Conservation (phyloP, 1,140 invertebrate species). For the Protaetia brevitarsis region DNA sequence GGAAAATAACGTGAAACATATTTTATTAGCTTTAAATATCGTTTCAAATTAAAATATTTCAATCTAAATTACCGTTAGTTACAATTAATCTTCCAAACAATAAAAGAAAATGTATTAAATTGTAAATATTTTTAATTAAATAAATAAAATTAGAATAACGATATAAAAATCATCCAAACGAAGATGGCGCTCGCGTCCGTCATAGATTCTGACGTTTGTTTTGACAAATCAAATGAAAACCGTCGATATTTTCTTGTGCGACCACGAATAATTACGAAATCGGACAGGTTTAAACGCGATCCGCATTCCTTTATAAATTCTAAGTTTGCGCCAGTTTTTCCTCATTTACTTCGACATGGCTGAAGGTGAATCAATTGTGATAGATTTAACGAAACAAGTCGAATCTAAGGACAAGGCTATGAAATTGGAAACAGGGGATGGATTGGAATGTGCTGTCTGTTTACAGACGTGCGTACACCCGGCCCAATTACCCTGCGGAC, state of each 20-base stretch:
- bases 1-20: too few relatives aligned
- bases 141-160: too few relatives aligned
- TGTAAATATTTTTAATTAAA: too few relatives aligned
- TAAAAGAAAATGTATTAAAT: too few relatives aligned
- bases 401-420: constrained; percentile 11
- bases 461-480: constrained; percentile 86
- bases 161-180: too few relatives aligned
- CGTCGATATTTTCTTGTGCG: not conserved
- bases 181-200: too few relatives aligned
- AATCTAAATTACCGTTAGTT: too few relatives aligned
- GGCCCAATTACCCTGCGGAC: constrained; percentile 84
- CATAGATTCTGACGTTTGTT: too few relatives aligned
- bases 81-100: too few relatives aligned
- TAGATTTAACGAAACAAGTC: not conserved
- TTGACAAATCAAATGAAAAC: too few relatives aligned
- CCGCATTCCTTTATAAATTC: not conserved
- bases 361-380: not conserved
- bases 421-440: constrained; percentile 26
- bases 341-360: not conserved
- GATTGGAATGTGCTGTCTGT: constrained; percentile 86
- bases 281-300: not conserved
- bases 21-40: too few relatives aligned
- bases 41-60: too few relatives aligned
- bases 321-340: not conserved
- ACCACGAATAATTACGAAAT: not conserved